These are phyloP conservation scores for Enteromius radiatus DNA, from an alignment of 2,797 vertebrate genomes.

Conservation along the genomic window DNA sequence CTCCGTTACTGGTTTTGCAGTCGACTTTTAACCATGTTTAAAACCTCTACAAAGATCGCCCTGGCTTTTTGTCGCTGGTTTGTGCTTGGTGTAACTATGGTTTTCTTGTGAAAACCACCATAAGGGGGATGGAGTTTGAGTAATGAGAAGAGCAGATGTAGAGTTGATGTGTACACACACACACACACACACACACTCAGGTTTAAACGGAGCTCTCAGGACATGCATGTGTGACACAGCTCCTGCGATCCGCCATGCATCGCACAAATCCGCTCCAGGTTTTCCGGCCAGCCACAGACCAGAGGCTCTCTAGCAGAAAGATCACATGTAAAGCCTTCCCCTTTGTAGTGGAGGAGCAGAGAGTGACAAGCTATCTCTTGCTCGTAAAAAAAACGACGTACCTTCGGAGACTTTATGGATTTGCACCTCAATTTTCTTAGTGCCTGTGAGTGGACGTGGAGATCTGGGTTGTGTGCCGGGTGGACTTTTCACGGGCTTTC, in stretches of 20 bases:
- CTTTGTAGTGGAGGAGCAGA: slow-evolving; percentile 89
- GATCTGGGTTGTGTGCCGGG: slow-evolving; percentile 59
- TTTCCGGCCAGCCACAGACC: slow-evolving; percentile 75
- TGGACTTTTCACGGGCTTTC: slow-evolving; percentile 77
- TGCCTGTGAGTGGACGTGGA: slow-evolving; percentile 75
- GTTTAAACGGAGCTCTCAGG: slow-evolving; percentile 47
- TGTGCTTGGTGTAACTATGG: slow-evolving; percentile 58
- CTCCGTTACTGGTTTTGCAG: slow-evolving; percentile 78
- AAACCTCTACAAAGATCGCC: slow-evolving; percentile 66
- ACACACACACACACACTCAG: slow-evolving; percentile 4
- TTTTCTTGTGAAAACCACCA: slow-evolving; percentile 39
- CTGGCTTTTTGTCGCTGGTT: slow-evolving; percentile 65
- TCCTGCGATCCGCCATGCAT: slow-evolving; percentile 54
- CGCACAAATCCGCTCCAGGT: slow-evolving; percentile 76
- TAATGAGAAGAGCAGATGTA: slow-evolving; percentile 37
- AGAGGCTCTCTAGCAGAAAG: slow-evolving; percentile 88
- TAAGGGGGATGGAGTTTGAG: slow-evolving; percentile 35
- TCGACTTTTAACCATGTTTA: slow-evolving; percentile 67
- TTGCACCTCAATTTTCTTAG: slow-evolving; percentile 65
- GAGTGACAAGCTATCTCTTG: slow-evolving; percentile 88
- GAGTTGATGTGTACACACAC: slow-evolving; percentile 16
- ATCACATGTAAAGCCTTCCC: slow-evolving; percentile 90
- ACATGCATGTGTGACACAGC: slow-evolving; percentile 13
- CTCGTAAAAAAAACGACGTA: slow-evolving; percentile 76
- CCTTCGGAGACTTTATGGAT: slow-evolving; percentile 74